Evolutionary conservation across 2,797 vertebrate species (phyloP).

Genomic region (Presbytis comata): DNA sequence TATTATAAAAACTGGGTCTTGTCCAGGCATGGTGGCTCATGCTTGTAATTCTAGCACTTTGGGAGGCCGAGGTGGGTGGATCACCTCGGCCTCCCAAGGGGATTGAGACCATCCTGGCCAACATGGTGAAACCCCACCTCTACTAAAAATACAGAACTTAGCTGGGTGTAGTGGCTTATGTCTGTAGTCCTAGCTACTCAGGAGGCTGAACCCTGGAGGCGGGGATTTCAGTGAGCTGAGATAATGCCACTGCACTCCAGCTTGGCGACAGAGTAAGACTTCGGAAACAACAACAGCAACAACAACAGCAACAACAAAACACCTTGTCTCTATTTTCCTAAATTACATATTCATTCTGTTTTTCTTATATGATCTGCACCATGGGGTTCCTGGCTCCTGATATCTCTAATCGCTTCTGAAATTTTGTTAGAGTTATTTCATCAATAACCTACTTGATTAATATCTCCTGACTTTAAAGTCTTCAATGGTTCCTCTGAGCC

Average conservation of each 20-base stretch:
- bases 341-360: not conserved
- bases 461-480: not conserved
- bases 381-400: accelerated
- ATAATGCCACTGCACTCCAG: not conserved
- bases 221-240: not conserved
- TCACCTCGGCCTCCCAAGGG: not conserved
- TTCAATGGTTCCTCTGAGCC: not conserved
- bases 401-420: not conserved
- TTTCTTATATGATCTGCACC: not conserved
- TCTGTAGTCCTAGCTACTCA: not conserved
- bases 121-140: not conserved
- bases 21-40: not conserved
- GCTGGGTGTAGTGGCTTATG: not conserved
- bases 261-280: not conserved
- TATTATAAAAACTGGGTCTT: not conserved
- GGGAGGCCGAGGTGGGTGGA: not conserved
- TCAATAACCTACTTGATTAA: not conserved
- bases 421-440: not conserved
- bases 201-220: not conserved
- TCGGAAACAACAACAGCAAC: not conserved
- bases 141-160: not conserved
- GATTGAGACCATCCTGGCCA: not conserved
- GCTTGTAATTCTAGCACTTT: not conserved
- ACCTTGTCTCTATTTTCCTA: not conserved
- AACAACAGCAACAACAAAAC: not conserved